Percentiles rank a stretch among this genome's conserved stretches.
These are phyloP conservation scores for Molossus molossus DNA, from an alignment of 2,797 vertebrate species.

Conservation along the genomic window DNA sequence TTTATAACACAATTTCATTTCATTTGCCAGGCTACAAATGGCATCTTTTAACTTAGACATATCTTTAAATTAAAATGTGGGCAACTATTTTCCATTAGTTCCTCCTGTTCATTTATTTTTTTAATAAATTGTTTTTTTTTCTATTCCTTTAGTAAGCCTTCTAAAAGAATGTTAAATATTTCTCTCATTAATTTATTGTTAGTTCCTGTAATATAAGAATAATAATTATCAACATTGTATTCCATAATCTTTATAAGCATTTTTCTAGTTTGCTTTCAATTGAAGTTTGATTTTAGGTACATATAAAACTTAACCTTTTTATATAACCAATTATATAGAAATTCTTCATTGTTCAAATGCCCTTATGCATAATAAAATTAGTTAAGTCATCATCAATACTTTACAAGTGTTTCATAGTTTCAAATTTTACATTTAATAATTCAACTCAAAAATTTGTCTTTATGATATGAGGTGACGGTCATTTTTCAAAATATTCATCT, in stretches of 20 bases:
- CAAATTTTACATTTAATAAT: constrained; percentile 4
- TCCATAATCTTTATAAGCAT: neutral
- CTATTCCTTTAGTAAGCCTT: neutral
- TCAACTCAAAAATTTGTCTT: constrained; percentile 6
- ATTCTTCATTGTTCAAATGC: constrained; percentile 17
- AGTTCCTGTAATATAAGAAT: neutral
- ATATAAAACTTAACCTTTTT: constrained; percentile 5
- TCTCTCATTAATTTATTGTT: neutral
- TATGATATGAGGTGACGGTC: neutral
- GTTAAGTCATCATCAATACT: constrained; percentile 12
- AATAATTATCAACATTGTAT: neutral
- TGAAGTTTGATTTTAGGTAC: neutral
- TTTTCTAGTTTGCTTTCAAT: neutral
- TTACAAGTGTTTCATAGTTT: constrained; percentile 39
- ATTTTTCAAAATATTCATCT: neutral
- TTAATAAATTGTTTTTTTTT: constrained; percentile 10
- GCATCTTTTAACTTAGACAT: neutral
- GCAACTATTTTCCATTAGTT: neutral
- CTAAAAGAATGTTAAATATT: neutral
- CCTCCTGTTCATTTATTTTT: neutral
- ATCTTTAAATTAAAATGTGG: constrained; percentile 6
- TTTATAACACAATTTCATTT: neutral
- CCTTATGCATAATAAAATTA: neutral
- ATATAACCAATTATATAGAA: constrained; percentile 27
- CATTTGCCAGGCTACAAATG: neutral